Base-by-base conservation (phyloP, 2,888 invertebrate genomes). In the Drosophila kuntzei region DNA sequence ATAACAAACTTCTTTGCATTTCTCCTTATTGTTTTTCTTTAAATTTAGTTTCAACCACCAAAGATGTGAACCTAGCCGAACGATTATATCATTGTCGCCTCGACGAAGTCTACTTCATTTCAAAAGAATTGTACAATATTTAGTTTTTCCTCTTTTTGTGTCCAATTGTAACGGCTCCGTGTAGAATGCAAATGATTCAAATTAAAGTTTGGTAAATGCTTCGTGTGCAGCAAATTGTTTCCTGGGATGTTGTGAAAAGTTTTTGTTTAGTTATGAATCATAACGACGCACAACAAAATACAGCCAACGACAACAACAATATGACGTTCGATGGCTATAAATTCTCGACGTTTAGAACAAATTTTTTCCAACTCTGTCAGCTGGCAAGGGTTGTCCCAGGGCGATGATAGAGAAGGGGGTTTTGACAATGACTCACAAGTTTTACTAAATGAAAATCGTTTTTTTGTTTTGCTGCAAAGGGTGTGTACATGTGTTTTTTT, bases 161-260 rank as follows among this genome's bases (percentile, higher is more conserved):
- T 34, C 11, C n/a, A 27, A 44, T 51, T 41, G 34, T 39, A 74
- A 67, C 20, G 36, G 20, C 22, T 39, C n/a, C 61, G 34, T 46
- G 29, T 36, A 18, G 18, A 36, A 46, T 39, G 47, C 46, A 74
- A 72, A 74, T 78, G 75, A 83, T 80, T 76, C 59, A 71, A 83
- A 89, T 83, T 84, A 87, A 89, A 83, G 85, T 79, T 67, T 87
- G 72, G 70, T 87, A 77, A 89, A 83, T 74, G 83, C 54, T 75
- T 88, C 84, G 87, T 83, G 83, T 83, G 87, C 83, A 79, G 75
- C 71, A 87, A 83, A 89, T 83, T 89, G 83, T 81, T 83, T 83
- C 83, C 83, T 89, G 83, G 89, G 83, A 83, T 89, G 87, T 83
- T 83, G 83, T 69, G 47, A 66, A 86, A 76, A 76, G 64, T 66